phyloP scores from a whole-genome alignment of 1,140 invertebrate species.

The Zaprionus kolodkinae region DNA sequence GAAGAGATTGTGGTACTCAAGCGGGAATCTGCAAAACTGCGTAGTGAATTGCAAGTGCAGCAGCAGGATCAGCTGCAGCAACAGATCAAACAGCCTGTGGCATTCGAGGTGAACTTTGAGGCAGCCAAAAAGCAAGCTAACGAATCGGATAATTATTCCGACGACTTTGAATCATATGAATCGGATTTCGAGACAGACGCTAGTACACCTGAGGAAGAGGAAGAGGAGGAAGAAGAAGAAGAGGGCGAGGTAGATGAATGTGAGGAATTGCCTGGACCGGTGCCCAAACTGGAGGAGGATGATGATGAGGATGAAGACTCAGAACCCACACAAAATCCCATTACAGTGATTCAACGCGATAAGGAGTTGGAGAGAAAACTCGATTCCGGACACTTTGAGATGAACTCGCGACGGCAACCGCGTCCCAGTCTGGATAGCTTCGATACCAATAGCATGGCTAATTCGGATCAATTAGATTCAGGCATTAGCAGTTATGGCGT shows the following conservation, averaged over 20 bases:
- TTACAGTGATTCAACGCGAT: conserved; percentile 78
- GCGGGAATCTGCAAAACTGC: conserved; percentile 61
- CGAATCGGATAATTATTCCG: conserved; percentile 84
- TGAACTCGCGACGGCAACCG: conserved; percentile 83
- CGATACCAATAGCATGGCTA: conserved; percentile 71
- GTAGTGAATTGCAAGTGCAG: conserved; percentile 50
- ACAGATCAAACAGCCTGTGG: conserved; percentile 55
- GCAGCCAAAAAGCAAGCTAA: conserved; percentile 39
- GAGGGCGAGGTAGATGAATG: not conserved
- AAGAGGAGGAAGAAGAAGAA: conserved; percentile 17
- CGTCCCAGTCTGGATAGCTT: conserved; percentile 79
- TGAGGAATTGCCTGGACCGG: conserved; percentile 21
- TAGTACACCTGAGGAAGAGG: conserved; percentile 57
- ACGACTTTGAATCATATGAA: conserved; percentile 86
- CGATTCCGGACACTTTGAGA: conserved; percentile 88
- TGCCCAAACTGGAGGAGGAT: conserved; percentile 28
- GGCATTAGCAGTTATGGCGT: conserved; percentile 75
- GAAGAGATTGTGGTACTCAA: conserved; percentile 79
- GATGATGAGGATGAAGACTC: conserved; percentile 64
- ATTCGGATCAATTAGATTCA: conserved; percentile 77
- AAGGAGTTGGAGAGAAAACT: conserved; percentile 86
- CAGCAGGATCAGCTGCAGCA: conserved; percentile 10
- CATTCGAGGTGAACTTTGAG: conserved; percentile 79
- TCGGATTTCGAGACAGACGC: conserved; percentile 85
- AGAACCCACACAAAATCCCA: conserved; percentile 73